Base-by-base conservation (phyloP, 2,797 vertebrate genomes). In the Sebastes trivittatus region DNA sequence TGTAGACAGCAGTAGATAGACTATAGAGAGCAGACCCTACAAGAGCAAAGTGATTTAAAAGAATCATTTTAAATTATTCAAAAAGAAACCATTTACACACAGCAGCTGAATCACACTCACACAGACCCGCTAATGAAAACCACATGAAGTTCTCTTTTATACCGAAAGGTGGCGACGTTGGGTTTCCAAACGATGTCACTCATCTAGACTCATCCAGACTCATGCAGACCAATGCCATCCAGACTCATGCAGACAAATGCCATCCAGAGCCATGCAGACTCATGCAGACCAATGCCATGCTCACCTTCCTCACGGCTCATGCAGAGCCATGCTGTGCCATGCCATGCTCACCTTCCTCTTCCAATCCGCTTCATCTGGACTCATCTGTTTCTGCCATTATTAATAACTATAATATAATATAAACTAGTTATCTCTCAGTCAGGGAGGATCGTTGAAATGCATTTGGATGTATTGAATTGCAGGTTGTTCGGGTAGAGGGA, bases 131-230 rank as follows among this genome's bases (percentile, higher is more conserved):
- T 36, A 36, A 36, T 36, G 7, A 13, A 13, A 14, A 3, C 7
- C 36, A 84, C 88, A 67, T 91, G 93, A 90, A 89, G 71, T 94
- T 56, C 22, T 60, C 0, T 59, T 79, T 94, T 92, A 52, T n/a
- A 89, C 95, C 98, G 96, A 98, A 97, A 97, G 97, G 96, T 97
- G 98, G 97, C 97, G 97, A 97, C 97, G 97, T 99, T 96, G 97
- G 95, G 96, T 97, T 97, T 92, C 73, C 85, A 91, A 95, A 91
- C 77, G 42, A 32, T 77, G 82, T 63, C 62, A 42, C 4, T 72
- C 60, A 80, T 22, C 2, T 56, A 27, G 85, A 83, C 42, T 34
- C 32, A 34, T 34, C 10, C 34, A 36, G 34, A 36, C 34, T 36
- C 10, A 34, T 34, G 34, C 34, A 34, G 34, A 34, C 32, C 32